phyloP scores from a whole-genome alignment of 2,113 vertebrate species.

The Pelecanoides urinatrix region DNA sequence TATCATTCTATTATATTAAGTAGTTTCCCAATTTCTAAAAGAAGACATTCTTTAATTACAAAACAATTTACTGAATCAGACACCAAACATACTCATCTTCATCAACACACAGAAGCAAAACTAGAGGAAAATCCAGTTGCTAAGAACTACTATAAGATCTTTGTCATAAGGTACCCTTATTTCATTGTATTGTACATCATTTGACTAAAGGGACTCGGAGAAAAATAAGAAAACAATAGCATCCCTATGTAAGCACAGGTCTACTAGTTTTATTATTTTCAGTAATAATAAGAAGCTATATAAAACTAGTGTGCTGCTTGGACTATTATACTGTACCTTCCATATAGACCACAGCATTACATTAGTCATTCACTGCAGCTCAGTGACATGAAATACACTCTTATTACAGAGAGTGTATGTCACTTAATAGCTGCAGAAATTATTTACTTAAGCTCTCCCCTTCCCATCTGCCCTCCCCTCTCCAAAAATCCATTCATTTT shows the following conservation, averaged over 20 bases:
- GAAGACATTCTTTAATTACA: neutral
- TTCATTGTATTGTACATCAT: conserved; percentile 9
- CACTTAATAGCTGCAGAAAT: conserved; percentile 18
- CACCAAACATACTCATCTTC: neutral
- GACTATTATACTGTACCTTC: conserved; percentile 5
- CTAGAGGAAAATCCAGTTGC: neutral
- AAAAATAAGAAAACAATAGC: conserved; percentile 35
- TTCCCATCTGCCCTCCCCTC: neutral
- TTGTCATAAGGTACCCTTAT: neutral
- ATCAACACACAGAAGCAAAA: neutral
- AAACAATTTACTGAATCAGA: neutral
- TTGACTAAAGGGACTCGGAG: conserved; percentile 28
- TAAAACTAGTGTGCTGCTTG: neutral
- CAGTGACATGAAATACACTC: conserved; percentile 54
- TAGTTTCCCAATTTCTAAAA: neutral
- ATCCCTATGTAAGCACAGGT: neutral
- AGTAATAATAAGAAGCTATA: conserved; percentile 32
- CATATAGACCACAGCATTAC: neutral
- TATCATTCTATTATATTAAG: neutral
- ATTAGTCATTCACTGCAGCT: conserved; percentile 29
- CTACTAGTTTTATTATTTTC: conserved; percentile 52
- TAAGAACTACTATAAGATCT: neutral
- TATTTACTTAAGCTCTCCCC: conserved; percentile 4
- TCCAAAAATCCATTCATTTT: neutral
- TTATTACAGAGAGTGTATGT: neutral